phyloP scores from a whole-genome alignment of 1,140 invertebrate species.

The Drosophila obscura region DNA sequence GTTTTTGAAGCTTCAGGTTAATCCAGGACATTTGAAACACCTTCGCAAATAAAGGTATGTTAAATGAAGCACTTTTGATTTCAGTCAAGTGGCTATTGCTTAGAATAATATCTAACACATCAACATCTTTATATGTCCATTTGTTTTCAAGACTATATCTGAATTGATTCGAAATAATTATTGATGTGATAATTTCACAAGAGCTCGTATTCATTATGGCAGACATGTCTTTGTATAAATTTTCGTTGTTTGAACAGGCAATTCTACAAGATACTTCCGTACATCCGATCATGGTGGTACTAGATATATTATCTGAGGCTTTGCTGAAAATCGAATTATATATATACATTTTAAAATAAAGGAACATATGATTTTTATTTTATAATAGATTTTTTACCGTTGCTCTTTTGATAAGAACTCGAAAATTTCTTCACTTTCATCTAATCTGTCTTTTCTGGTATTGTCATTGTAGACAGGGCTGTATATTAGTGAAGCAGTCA shows the following conservation, averaged over 20 bases:
- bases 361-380: no score
- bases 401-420: no score
- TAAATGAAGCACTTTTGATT: slow-evolving; percentile 49
- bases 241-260: slow-evolving; percentile 9
- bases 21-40: slow-evolving; percentile 48
- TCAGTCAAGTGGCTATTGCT: slow-evolving; percentile 23
- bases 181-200: slow-evolving; percentile 21
- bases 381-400: no score
- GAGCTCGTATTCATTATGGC: slow-evolving; percentile 8
- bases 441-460: background rate
- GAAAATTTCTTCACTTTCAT: background rate
- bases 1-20: slow-evolving; percentile 27
- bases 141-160: slow-evolving; percentile 16
- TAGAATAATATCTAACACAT: slow-evolving; percentile 37
- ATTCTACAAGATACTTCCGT: slow-evolving; percentile 32
- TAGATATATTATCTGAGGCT: background rate
- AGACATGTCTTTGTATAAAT: slow-evolving; percentile 27
- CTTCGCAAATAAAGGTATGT: slow-evolving; percentile 38
- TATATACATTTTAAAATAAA: no score
- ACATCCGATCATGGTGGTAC: slow-evolving; percentile 5
- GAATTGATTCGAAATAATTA: slow-evolving; percentile 26
- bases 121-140: slow-evolving; percentile 29
- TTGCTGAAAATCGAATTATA: slow-evolving; percentile 11
- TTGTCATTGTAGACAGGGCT: background rate
- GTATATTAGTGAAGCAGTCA: slow-evolving; percentile 10